These are phyloP conservation scores for Oscheius onirici DNA, from an alignment of 2,888 invertebrate species.

Conservation along the genomic window DNA sequence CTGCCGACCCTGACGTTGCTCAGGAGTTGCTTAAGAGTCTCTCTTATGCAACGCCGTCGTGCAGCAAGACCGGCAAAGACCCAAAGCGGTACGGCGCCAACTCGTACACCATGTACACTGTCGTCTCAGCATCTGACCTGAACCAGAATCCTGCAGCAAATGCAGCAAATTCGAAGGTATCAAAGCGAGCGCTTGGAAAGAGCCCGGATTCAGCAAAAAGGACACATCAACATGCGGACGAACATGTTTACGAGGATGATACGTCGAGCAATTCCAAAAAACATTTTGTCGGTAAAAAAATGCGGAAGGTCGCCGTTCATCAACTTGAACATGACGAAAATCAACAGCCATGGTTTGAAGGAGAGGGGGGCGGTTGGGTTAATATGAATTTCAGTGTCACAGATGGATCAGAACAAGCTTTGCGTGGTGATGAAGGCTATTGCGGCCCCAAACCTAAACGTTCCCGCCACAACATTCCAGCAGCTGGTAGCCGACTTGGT, in stretches of 20 bases:
- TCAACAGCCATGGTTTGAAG: neutral
- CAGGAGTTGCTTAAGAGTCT: neutral
- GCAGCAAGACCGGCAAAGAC: constrained; percentile 34
- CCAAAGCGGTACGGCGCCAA: constrained; percentile 15
- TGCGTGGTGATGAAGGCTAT: constrained; percentile 21
- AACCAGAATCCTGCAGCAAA: neutral
- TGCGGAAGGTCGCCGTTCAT: constrained; percentile 16
- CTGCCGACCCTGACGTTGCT: constrained; percentile 20
- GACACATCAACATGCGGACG: constrained; percentile 16
- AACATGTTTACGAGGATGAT: constrained; percentile 23
- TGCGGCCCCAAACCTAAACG: neutral
- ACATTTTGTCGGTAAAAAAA: constrained; percentile 19
- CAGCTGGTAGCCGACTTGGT: neutral
- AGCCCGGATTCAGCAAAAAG: no score
- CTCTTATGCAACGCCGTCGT: constrained; percentile 29
- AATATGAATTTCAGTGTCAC: constrained; percentile 4
- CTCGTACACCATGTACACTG: constrained; percentile 8
- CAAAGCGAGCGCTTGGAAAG: no score
- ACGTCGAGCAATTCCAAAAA: constrained; percentile 25
- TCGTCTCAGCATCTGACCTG: constrained; percentile 11
- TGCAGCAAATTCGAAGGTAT: no score
- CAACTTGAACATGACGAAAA: neutral
- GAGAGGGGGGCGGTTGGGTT: neutral
- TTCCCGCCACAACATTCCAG: constrained; percentile 11
- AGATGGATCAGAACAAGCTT: constrained; percentile 10